A percentile compares a stretch with the other conserved stretches of the same genome.
Evolutionary conservation across 2,797 vertebrate genomes (phyloP).

Genomic region (Parauchenoglanis ngamensis): DNA sequence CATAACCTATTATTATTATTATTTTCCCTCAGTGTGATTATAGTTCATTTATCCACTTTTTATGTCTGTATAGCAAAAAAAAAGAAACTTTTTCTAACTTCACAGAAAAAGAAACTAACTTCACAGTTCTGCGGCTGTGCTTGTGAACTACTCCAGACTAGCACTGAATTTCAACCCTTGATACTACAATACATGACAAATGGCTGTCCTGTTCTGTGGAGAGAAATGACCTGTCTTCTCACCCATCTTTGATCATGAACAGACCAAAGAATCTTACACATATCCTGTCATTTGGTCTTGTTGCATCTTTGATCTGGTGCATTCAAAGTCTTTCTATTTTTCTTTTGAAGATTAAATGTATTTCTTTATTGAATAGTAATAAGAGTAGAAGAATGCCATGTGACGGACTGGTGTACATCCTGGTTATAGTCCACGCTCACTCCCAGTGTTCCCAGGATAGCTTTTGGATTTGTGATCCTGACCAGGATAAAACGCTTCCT

Average conservation of each 20-base stretch:
- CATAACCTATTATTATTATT: neutral
- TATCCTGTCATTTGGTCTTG: slow-evolving; percentile 4
- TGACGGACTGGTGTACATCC: neutral
- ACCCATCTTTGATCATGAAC: neutral
- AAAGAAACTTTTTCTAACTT: too few species aligned
- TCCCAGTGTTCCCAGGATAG: neutral
- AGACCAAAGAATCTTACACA: slow-evolving; percentile 13
- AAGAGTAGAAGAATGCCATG: too few species aligned
- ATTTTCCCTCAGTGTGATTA: neutral
- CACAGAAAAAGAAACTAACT: too few species aligned
- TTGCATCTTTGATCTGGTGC: slow-evolving; percentile 4
- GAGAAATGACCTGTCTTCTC: slow-evolving; percentile 5
- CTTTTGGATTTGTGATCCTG: neutral
- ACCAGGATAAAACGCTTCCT: neutral
- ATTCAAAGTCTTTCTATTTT: neutral
- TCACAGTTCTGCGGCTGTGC: neutral
- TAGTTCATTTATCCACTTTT: neutral
- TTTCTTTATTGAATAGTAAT: neutral
- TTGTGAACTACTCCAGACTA: neutral
- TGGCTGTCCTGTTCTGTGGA: neutral
- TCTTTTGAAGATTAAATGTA: neutral
- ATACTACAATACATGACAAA: neutral
- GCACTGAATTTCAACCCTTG: neutral
- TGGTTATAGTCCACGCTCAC: neutral
- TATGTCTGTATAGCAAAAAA: neutral